Percentiles rank a stretch among this genome's conserved stretches.
phyloP scores from a whole-genome alignment of 2,797 vertebrate genomes.

The Intellagama lesueurii region DNA sequence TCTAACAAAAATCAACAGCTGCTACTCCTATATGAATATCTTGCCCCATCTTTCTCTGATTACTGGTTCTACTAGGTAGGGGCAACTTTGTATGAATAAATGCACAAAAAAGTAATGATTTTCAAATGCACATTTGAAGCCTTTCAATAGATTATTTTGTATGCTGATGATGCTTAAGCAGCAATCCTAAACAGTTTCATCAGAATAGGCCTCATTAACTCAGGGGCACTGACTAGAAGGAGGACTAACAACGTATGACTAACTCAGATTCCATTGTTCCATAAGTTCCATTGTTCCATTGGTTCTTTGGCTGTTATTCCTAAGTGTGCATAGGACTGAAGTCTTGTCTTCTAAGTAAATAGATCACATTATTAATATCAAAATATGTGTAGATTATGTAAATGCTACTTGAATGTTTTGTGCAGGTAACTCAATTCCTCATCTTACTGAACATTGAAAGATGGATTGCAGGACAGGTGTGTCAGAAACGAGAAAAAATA shows the following conservation, averaged over 20 bases:
- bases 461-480: background rate
- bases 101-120: background rate
- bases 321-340: background rate
- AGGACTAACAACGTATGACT: background rate
- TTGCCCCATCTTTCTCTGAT: background rate
- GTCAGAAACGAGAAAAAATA: background rate
- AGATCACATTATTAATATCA: background rate
- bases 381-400: background rate
- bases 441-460: background rate
- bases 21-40: background rate
- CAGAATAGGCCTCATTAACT: background rate
- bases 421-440: background rate
- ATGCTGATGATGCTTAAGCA: background rate
- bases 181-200: background rate
- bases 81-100: background rate
- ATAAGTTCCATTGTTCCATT: background rate
- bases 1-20: no score
- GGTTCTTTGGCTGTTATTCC: background rate
- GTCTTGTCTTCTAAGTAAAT: background rate
- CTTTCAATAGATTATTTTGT: background rate
- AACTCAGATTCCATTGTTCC: no score
- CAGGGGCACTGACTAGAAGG: background rate
- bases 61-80: background rate
- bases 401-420: background rate
- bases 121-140: background rate